Percentiles rank a stretch among this genome's conserved stretches.
phyloP scores from a whole-genome alignment of 2,888 invertebrate species.

The Encarsia formosa region DNA sequence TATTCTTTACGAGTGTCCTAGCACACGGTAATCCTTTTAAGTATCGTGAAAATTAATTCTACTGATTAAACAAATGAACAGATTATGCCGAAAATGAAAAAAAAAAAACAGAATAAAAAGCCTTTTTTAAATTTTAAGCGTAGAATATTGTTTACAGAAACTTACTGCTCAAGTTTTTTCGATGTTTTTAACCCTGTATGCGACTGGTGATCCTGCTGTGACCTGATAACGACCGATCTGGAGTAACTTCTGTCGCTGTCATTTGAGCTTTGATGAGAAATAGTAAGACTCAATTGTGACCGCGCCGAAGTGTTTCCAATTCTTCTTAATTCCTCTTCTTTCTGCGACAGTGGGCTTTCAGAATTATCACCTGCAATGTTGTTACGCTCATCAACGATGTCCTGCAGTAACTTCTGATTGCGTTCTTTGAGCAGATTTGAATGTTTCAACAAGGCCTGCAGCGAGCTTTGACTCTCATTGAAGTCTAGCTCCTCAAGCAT shows the following conservation, averaged over 20 bases:
- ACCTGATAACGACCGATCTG: slow-evolving; percentile 45
- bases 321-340: slow-evolving; percentile 28
- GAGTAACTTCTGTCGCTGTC: slow-evolving; percentile 47
- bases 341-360: slow-evolving; percentile 29
- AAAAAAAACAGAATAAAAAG: not conserved
- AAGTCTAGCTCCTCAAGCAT: slow-evolving; percentile 39
- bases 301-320: slow-evolving; percentile 41
- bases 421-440: slow-evolving; percentile 41
- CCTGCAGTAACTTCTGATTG: slow-evolving; percentile 39
- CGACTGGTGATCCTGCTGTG: slow-evolving; percentile 34
- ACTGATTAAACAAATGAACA: no score
- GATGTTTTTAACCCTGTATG: slow-evolving; percentile 40
- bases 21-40: no score
- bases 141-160: slow-evolving; percentile 16
- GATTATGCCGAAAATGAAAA: no score
- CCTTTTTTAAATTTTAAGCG: not conserved
- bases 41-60: no score
- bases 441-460: slow-evolving; percentile 42
- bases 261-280: slow-evolving; percentile 46
- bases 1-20: no score
- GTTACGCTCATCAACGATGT: slow-evolving; percentile 37
- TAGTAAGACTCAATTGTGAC: slow-evolving; percentile 45
- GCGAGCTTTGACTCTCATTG: slow-evolving; percentile 42
- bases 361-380: slow-evolving; percentile 36
- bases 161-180: slow-evolving; percentile 48